Base-by-base conservation (phyloP, 2,113 vertebrate genomes). In the Tautogolabrus adspersus region DNA sequence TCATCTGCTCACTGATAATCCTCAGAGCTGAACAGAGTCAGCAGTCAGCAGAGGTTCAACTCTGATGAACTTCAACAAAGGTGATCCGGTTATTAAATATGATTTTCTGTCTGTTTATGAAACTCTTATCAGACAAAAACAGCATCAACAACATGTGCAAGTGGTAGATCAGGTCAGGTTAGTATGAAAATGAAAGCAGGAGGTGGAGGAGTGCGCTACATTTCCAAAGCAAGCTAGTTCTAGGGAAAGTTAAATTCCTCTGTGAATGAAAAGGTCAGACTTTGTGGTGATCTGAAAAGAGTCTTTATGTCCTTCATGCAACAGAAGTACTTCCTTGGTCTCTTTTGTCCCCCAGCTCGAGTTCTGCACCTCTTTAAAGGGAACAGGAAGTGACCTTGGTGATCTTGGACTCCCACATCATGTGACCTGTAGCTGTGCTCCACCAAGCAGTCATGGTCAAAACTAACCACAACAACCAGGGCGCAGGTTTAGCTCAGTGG, bases 301-400 rank as follows among this genome's bases (percentile, higher is more conserved):
- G 57, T 77, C 89, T 85, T 88, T 88, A 85, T 90, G 63, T 86
- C 22, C 58, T 62, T 37, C 47, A 49, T 72, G 75, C 73, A 67
- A 75, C 80, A 77, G 69, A 81, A 89, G 77, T 73, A 81, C 80
- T 76, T 84, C 68, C 70, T 46, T 83, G 70, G 68, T 62, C 46
- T 83, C 84, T 77, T 88, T 82, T 85, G 61, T 88, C 79, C 59
- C 49, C 47, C 52, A 5, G 82, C 55, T 30, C 61, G 19, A 80
- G 52, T 76, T 51, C 63, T 83, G 69, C 59, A 88, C 75, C 79
- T 88, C 79, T 86, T 84, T 66, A 82, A 77, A 90, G 66, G 60
- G 69, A 87, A 79, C 79, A 93, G 88, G 87, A 92, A 90, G 79
- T 86, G 85, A 83, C 81, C 85, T 66, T 8, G 3, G 18, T 82